Base-by-base conservation (phyloP, 2,797 vertebrate species). In the Liparis tanakae region DNA sequence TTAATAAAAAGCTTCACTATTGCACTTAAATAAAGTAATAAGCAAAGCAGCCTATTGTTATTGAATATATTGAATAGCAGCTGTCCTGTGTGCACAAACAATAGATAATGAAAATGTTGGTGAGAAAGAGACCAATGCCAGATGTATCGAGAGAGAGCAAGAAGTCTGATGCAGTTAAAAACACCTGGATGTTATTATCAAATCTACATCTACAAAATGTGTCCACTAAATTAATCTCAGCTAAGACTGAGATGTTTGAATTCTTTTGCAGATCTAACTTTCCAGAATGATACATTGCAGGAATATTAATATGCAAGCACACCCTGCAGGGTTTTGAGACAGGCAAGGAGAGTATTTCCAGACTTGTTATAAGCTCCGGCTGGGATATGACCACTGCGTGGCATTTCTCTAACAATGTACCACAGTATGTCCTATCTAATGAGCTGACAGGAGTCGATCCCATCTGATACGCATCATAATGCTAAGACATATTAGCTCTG, bases 111-210 rank as follows among this genome's bases (percentile, higher is more conserved):
- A 66, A 20, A 30, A 58, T 39, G 30, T 54, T 50, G 25, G 5
- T 69, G 65, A 60, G 34, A 36, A 30, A 64, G 33, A 60, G 14
- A 43, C 34, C 64, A 64, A 33, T 43, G 54, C 14, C 67, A 71
- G 62, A 60, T 53, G 44, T 70, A 43, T 57, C n/a, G 33, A 36
- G 34, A 20, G 56, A 37, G 15, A 36, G 25, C 44, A 78, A 65
- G 56, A 59, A 41, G 7, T 25, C 36, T 59, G 39, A 48, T 56
- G 25, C 7, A 22, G 33, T 20, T 51, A 20, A 57, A 65, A 80
- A 46, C 70, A 58, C 43, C 50, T 37, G 46, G 14, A 33, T 57
- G 10, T 46, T 51, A 53, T n/a, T n/a, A n/a, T n/a, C n/a, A n/a
- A n/a, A n/a, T n/a, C n/a, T n/a, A n/a, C n/a, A n/a, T n/a, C n/a